A percentile compares a stretch with the other conserved stretches of the same genome.
phyloP scores from a whole-genome alignment of 2,797 vertebrate genomes.

The Sandelia bainsii region DNA sequence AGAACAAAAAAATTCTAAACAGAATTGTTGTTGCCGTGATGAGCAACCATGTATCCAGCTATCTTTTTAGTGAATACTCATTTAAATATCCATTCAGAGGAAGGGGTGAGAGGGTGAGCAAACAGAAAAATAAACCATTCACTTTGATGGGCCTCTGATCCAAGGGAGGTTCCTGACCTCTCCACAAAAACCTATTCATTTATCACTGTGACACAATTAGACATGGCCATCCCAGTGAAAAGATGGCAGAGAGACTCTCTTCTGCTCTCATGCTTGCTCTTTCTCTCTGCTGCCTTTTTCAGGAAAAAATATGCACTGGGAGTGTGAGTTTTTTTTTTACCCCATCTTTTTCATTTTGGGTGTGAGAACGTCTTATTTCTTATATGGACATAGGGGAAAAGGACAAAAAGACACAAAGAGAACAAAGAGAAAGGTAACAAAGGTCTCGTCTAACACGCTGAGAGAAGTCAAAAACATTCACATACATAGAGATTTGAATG shows the following conservation, averaged over 20 bases:
- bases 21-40: conserved; percentile 28
- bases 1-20: too few relatives aligned
- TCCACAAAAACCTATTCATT: conserved; percentile 80
- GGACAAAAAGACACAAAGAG: conserved; percentile 62
- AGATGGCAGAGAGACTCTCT: conserved; percentile 66
- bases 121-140: conserved; percentile 70
- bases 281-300: conserved; percentile 61
- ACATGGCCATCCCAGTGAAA: conserved; percentile 79
- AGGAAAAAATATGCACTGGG: conserved; percentile 70
- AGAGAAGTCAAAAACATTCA: conserved; percentile 64
- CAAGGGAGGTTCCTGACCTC: conserved; percentile 73
- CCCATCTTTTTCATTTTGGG: conserved; percentile 53
- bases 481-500: conserved; percentile 10
- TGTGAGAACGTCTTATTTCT: conserved; percentile 75
- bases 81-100: conserved; percentile 68
- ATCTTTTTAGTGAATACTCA: conserved; percentile 57
- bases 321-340: conserved; percentile 46
- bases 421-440: conserved; percentile 67
- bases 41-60: conserved; percentile 17
- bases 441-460: conserved; percentile 72
- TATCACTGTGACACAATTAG: conserved; percentile 82
- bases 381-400: conserved; percentile 52
- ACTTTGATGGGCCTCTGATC: conserved; percentile 78
- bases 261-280: conserved; percentile 50
- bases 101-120: conserved; percentile 48